Base-by-base conservation (phyloP, 1,140 invertebrate species). In the Drosophila arawakana region DNA sequence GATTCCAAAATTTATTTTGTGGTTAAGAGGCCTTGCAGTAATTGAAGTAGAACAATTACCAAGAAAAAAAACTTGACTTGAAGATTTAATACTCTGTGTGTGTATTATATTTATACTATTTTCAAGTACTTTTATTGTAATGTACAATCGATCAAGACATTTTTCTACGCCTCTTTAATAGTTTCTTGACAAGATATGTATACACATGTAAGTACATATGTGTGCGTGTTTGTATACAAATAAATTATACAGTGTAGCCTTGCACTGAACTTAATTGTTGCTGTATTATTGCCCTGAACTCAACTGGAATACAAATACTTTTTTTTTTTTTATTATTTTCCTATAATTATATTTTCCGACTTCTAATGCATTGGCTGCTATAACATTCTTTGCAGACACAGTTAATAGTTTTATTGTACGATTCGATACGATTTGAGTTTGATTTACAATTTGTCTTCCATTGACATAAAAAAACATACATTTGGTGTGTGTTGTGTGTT, bases 381-480 rank as follows among this genome's bases (percentile, higher is more conserved):
- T 6, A 30, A 35, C 9, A 57, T 72, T 72, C 52, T 72, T 34
- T 59, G 65, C 35, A 58, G 39, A 47, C 49, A 61, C 50, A 30
- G 58, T 44, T 11, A 58, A 39, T 35, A 41, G 13, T 60, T 54
- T 46, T 35, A 21, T 30, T 30, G 25, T 30, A 34, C 55, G 21
- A 60, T 73, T 69, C 57, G 71, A 60, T 73, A 61, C 57, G 71
- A 61, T 69, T 30, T 69, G 71, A 25, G 35, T 66, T 67, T 66
- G 54, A 73, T 50, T 73, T 67, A 67, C 43, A 73, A 73, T 73
- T 73, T 52, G 70, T 59, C 62, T 73, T 30, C 44, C 54, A 57
- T 49, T 68, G 21, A 9, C 34, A 44, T 43, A 43, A 15, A 60
- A 10, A 55, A 13, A 46, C 25, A 30, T 6, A 30, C 18, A 21